phyloP scores from a whole-genome alignment of 2,113 vertebrate genomes.

The Echinops telfairi region DNA sequence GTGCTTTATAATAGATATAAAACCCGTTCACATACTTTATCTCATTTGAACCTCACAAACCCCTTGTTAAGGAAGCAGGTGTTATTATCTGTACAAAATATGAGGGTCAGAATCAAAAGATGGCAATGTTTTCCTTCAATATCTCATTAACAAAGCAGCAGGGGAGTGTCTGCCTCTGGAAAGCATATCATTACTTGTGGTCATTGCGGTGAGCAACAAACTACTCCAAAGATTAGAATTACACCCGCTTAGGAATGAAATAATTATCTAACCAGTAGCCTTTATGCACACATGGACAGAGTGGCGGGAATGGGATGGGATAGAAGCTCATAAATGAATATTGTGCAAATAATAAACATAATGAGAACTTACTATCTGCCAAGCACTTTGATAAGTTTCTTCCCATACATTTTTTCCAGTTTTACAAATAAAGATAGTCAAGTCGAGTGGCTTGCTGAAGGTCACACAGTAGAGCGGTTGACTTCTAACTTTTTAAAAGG shows the following conservation, averaged over 20 bases:
- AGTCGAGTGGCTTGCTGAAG: not conserved
- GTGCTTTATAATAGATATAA: slow-evolving; percentile 44
- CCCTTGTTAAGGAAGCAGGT: slow-evolving; percentile 49
- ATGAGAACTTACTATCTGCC: slow-evolving; percentile 38
- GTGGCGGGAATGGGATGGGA: not conserved
- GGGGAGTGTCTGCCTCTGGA: slow-evolving; percentile 59
- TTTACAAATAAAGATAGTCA: slow-evolving; percentile 42
- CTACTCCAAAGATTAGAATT: slow-evolving; percentile 71
- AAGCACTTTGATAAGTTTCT: not conserved
- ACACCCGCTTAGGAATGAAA: slow-evolving; percentile 48
- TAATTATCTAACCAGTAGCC: slow-evolving; percentile 66
- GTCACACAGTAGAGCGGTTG: not conserved
- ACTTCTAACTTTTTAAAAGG: slow-evolving; percentile 32
- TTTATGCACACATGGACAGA: slow-evolving; percentile 46
- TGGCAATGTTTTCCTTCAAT: slow-evolving; percentile 52
- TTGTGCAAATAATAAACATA: slow-evolving; percentile 69
- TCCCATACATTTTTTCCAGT: slow-evolving; percentile 36
- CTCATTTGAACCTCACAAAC: slow-evolving; percentile 52
- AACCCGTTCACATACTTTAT: slow-evolving; percentile 57
- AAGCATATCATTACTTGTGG: slow-evolving; percentile 73
- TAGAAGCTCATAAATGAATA: slow-evolving; percentile 68
- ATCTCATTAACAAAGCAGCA: slow-evolving; percentile 60
- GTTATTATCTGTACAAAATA: slow-evolving; percentile 52
- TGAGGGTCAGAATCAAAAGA: slow-evolving; percentile 51
- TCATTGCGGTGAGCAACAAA: slow-evolving; percentile 70